Evolutionary conservation across 1,140 invertebrate species (phyloP).

Genomic region (Portunus trituberculatus): DNA sequence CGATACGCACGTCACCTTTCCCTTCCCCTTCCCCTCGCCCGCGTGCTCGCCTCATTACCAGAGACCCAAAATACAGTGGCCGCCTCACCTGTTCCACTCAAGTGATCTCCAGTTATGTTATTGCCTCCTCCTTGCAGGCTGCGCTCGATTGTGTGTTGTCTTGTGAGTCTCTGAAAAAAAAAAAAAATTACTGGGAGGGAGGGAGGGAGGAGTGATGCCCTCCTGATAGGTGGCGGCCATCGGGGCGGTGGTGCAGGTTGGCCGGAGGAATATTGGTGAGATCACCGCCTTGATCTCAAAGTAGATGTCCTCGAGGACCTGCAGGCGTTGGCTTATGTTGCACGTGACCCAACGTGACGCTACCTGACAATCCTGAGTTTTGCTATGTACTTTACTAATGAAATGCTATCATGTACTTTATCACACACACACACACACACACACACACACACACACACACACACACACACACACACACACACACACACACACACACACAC

Average conservation of each 20-base stretch:
- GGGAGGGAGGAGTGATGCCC: neutral
- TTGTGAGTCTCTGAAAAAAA: neutral
- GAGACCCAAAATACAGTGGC: neutral
- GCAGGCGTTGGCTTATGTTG: neutral
- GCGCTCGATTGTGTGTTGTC: no score
- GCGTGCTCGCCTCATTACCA: neutral
- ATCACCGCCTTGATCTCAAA: neutral
- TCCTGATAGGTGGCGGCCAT: neutral
- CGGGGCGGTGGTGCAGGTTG: neutral
- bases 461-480: neutral
- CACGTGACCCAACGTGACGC: no score
- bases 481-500: neutral
- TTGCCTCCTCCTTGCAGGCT: no score
- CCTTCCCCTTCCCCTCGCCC: neutral
- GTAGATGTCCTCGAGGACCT: neutral
- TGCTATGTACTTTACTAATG: neutral
- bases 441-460: neutral
- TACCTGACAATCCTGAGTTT: neutral
- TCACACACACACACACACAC: slow-evolving; percentile 30
- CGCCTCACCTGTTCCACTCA: neutral
- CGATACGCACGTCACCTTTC: neutral
- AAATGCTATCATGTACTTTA: neutral
- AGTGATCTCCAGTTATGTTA: neutral
- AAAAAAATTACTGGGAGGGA: neutral
- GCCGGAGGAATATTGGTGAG: neutral